A percentile compares a stretch with the other conserved stretches of the same genome.
phyloP scores from a whole-genome alignment of 2,888 invertebrate genomes.

The Nysson spinosus region DNA sequence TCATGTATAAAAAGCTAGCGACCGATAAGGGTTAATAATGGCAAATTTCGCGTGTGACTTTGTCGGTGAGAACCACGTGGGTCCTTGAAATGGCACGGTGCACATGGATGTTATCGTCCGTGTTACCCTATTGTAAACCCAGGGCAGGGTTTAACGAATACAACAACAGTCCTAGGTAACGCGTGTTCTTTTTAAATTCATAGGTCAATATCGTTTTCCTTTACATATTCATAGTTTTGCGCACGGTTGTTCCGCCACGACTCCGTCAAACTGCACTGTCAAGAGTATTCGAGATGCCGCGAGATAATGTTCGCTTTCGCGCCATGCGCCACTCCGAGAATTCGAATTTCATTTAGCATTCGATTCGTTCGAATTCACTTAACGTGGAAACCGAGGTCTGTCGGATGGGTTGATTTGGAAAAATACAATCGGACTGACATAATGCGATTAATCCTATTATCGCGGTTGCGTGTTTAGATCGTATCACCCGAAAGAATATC shows the following conservation, averaged over 20 bases:
- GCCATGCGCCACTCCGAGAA: too few species aligned
- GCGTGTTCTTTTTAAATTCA: constrained; percentile 6
- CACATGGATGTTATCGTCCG: constrained; percentile 20
- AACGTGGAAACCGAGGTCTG: too few species aligned
- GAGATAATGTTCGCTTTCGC: too few species aligned
- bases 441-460: too few species aligned
- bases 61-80: constrained; percentile 25
- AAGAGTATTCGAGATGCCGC: too few species aligned
- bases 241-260: too few species aligned
- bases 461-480: too few species aligned
- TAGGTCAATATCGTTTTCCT: background rate
- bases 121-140: background rate
- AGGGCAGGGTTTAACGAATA: background rate
- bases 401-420: too few species aligned
- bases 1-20: background rate
- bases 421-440: too few species aligned
- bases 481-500: too few species aligned
- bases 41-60: constrained; percentile 25
- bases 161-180: background rate
- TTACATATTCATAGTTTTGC: constrained; percentile 6
- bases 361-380: too few species aligned
- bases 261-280: background rate
- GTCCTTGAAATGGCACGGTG: constrained; percentile 35
- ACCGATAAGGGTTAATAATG: background rate
- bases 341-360: too few species aligned